Evolutionary conservation across 2,113 vertebrate species (phyloP).

Genomic region (Corynorhinus townsendii): DNA sequence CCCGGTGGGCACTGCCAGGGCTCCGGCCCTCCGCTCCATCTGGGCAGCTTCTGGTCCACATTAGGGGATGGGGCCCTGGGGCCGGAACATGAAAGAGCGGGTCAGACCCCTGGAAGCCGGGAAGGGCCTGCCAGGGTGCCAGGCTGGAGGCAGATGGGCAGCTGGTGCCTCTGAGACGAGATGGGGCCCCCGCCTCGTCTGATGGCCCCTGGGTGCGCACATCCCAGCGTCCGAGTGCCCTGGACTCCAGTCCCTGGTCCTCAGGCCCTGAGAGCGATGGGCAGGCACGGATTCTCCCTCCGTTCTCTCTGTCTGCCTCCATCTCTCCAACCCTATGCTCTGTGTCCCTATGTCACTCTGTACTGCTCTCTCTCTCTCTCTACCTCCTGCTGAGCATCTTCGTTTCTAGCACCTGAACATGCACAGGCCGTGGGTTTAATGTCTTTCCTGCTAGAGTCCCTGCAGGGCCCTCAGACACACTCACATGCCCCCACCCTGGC

Average conservation of each 20-base stretch:
- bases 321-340: not conserved
- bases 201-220: not conserved
- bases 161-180: conserved; percentile 41
- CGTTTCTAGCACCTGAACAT: not conserved
- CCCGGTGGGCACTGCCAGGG: conserved; percentile 81
- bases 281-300: not conserved
- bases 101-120: conserved; percentile 81
- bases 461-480: not conserved
- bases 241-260: fast-evolving
- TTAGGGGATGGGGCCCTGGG: conserved; percentile 79
- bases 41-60: conserved; percentile 82
- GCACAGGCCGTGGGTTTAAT: fast-evolving
- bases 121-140: conserved; percentile 77
- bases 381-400: fast-evolving
- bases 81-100: conserved; percentile 87
- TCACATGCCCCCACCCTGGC: fast-evolving
- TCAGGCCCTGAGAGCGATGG: not conserved
- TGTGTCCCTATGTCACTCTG: too few relatives aligned
- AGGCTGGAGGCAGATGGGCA: conserved; percentile 76
- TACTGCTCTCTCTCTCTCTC: not conserved
- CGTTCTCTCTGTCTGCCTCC: not conserved
- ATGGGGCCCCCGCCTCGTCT: not conserved
- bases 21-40: conserved; percentile 76
- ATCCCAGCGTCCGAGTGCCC: not conserved
- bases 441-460: not conserved